Conservation (phyloP, 2,113 vertebrate species). For the Aspidoscelis tigris region DNA sequence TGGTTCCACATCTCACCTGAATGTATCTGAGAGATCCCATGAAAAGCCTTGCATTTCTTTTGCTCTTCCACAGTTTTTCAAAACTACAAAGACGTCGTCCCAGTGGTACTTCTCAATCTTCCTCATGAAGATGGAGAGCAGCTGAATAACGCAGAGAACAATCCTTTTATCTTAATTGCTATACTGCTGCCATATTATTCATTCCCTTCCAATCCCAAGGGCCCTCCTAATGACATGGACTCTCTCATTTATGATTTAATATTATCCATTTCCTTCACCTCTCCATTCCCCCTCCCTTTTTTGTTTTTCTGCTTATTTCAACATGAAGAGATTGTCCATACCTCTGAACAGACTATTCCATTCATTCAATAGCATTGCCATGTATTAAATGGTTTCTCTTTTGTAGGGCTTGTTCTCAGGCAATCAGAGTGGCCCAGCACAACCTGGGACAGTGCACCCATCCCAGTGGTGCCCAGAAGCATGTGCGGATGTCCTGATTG, state of each 20-base stretch:
- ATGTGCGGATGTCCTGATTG: too few relatives aligned
- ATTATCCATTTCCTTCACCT: neutral
- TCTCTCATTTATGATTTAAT: neutral
- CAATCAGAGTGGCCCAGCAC: too few relatives aligned
- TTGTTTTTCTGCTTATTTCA: neutral
- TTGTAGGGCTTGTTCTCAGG: neutral
- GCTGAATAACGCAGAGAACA: neutral
- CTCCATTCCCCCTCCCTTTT: fast-evolving
- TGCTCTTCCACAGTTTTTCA: neutral
- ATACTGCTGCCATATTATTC: neutral
- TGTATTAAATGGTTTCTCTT: constrained; percentile 2
- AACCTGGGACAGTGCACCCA: too few relatives aligned
- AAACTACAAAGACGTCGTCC: neutral
- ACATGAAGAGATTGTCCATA: neutral
- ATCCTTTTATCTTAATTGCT: neutral
- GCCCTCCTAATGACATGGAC: neutral
- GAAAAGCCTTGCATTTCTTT: neutral
- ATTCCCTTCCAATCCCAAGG: neutral
- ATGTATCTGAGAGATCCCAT: neutral
- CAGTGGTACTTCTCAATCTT: neutral
- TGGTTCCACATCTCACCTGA: neutral
- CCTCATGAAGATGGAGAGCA: neutral
- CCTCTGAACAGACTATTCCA: neutral
- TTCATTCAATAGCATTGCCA: neutral
- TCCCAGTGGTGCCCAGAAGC: too few relatives aligned